These are phyloP conservation scores for Mongoloraphidia duomilia DNA, from an alignment of 2,888 invertebrate genomes.

Conservation along the genomic window DNA sequence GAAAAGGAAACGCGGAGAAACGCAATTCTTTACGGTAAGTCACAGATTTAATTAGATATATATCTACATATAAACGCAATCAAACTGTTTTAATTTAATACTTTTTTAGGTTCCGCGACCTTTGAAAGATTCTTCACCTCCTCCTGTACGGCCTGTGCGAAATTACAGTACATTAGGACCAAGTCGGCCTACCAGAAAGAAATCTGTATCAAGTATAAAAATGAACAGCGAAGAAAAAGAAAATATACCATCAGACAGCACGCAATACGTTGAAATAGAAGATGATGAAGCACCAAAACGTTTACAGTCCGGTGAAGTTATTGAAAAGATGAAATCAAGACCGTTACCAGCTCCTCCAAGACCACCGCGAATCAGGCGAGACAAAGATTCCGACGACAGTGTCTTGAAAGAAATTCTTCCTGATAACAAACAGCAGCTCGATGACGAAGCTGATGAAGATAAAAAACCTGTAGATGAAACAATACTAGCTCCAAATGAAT, in stretches of 20 bases:
- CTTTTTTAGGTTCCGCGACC: conserved; percentile 26
- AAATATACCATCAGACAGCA: conserved; percentile 27
- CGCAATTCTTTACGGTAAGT: conserved; percentile 53
- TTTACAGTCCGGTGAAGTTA: conserved; percentile 57
- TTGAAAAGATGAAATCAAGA: conserved; percentile 71
- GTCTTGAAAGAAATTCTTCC: conserved; percentile 16
- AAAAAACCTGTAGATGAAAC: conserved; percentile 10
- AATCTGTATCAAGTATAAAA: conserved; percentile 39
- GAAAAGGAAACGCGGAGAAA: conserved; percentile 24
- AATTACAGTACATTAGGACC: conserved; percentile 47
- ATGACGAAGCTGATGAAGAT: conserved; percentile 14
- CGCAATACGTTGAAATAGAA: conserved; percentile 47
- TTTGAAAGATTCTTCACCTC: conserved; percentile 28
- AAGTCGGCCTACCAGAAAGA: conserved; percentile 44
- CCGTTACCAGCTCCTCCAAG: conserved; percentile 78
- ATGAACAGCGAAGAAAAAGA: conserved; percentile 34
- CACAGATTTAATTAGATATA: too few relatives aligned
- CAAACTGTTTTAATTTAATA: too few relatives aligned
- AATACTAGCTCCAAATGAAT: not conserved
- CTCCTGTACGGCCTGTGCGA: conserved; percentile 41
- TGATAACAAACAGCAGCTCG: conserved; percentile 20
- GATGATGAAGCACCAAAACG: conserved; percentile 39
- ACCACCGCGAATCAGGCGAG: conserved; percentile 43
- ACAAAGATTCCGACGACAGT: conserved; percentile 21
- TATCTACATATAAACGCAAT: too few relatives aligned